These are phyloP conservation scores for Hydrochoerus hydrochaeris DNA, from an alignment of 2,113 vertebrate genomes.

Conservation along the genomic window DNA sequence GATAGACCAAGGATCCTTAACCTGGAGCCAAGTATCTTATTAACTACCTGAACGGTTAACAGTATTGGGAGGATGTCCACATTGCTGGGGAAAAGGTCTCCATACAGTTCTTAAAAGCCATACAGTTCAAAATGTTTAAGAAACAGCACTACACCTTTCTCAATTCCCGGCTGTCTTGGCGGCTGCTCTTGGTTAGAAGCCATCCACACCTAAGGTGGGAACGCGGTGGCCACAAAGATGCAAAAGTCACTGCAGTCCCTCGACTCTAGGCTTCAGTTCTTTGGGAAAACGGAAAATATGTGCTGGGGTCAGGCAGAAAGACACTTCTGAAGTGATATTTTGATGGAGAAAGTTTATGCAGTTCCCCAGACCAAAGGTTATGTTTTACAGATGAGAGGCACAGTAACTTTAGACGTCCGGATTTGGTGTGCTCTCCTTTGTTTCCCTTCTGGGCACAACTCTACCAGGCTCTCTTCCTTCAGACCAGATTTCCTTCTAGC, in stretches of 20 bases:
- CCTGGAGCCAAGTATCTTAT: neutral
- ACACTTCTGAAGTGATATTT: neutral
- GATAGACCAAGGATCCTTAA: neutral
- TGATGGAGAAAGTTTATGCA: neutral
- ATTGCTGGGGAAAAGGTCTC: neutral
- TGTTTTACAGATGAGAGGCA: neutral
- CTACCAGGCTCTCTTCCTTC: neutral
- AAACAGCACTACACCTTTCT: slow-evolving; percentile 84
- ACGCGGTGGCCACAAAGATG: slow-evolving; percentile 92
- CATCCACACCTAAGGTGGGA: slow-evolving; percentile 82
- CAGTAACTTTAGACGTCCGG: neutral
- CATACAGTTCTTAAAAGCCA: neutral
- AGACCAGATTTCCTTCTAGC: neutral
- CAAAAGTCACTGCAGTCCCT: slow-evolving; percentile 95
- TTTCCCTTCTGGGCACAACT: neutral
- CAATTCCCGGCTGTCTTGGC: slow-evolving; percentile 89
- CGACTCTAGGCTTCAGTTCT: slow-evolving; percentile 93
- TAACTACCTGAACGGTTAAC: neutral
- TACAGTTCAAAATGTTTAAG: neutral
- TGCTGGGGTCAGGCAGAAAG: slow-evolving; percentile 89
- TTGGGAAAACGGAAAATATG: slow-evolving; percentile 95
- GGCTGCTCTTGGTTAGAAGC: slow-evolving; percentile 80
- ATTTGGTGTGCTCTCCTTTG: neutral
- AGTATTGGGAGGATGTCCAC: neutral
- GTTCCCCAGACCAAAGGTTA: neutral